Evolutionary conservation across 2,797 vertebrate species (phyloP).

Genomic region (Microctenopoma steveboyesi): DNA sequence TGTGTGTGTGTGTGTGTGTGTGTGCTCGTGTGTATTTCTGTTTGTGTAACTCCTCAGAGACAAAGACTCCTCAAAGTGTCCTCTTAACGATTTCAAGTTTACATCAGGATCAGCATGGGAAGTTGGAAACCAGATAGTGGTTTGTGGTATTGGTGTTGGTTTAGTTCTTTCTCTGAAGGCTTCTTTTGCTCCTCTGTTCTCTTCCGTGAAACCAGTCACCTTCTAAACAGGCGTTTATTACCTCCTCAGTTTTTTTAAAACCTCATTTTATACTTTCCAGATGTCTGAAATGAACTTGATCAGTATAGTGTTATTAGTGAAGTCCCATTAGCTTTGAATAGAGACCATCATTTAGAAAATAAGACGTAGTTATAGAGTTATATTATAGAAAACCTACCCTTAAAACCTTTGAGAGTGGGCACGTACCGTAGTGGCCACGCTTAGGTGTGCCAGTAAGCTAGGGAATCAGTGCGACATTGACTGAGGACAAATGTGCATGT

Average conservation of each 20-base stretch:
- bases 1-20: conserved; percentile 54
- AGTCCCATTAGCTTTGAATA: background rate
- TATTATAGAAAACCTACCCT: background rate
- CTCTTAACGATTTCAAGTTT: conserved; percentile 69
- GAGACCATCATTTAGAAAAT: background rate
- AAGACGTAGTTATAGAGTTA: background rate
- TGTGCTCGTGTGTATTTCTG: conserved; percentile 49
- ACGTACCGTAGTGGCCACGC: background rate
- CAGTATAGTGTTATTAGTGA: conserved; percentile 1
- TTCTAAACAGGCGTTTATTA: conserved; percentile 51
- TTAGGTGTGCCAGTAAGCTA: background rate
- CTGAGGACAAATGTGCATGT: background rate
- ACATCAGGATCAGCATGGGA: conserved; percentile 50
- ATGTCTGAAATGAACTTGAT: conserved; percentile 6
- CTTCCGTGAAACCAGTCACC: conserved; percentile 43
- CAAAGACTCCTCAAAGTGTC: conserved; percentile 64
- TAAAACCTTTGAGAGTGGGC: background rate
- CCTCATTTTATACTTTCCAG: conserved; percentile 21
- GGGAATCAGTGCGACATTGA: background rate
- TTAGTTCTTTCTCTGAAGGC: conserved; percentile 16
- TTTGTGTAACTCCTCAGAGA: conserved; percentile 62
- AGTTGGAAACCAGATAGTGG: conserved; percentile 36
- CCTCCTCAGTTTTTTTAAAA: conserved; percentile 41
- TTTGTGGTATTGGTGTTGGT: conserved; percentile 20
- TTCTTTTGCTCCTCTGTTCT: conserved; percentile 12